Evolutionary conservation across 92 coral and sea anemone genomes (phyloP).

Genomic region (Palythoa grandiflora): DNA sequence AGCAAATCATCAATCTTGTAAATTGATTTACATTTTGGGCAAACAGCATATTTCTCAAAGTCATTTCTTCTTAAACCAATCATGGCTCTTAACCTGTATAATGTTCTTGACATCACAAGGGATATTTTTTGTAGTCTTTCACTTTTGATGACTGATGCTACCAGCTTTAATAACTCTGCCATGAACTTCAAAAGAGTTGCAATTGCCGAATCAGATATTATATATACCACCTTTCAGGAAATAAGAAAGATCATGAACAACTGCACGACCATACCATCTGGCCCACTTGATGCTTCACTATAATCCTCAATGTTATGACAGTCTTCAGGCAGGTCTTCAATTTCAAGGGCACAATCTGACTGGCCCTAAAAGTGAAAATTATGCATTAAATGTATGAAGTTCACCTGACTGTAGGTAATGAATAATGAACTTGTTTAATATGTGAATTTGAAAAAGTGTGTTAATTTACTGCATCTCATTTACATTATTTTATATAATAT

Average conservation of each 20-base stretch:
- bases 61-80: conserved; percentile 33
- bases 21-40: conserved; percentile 34
- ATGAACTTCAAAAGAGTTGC: conserved; percentile 39
- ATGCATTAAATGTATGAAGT: too few species aligned
- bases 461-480: too few species aligned
- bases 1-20: conserved; percentile 49
- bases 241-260: conserved; percentile 16
- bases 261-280: conserved; percentile 9
- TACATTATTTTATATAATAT: too few species aligned
- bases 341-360: conserved; percentile 25
- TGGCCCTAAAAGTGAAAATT: not conserved
- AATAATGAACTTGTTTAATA: too few species aligned
- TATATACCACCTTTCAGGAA: conserved; percentile 41
- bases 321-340: not conserved
- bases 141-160: conserved; percentile 32
- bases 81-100: conserved; percentile 28
- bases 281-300: not conserved
- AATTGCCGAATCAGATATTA: conserved; percentile 46
- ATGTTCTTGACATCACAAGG: conserved; percentile 25
- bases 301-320: not conserved
- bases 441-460: too few species aligned
- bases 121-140: conserved; percentile 35
- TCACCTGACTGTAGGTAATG: too few species aligned
- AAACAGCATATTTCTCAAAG: conserved; percentile 32
- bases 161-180: conserved; percentile 38